phyloP scores from a whole-genome alignment of 2,888 invertebrate species.

The Catocala nupta region DNA sequence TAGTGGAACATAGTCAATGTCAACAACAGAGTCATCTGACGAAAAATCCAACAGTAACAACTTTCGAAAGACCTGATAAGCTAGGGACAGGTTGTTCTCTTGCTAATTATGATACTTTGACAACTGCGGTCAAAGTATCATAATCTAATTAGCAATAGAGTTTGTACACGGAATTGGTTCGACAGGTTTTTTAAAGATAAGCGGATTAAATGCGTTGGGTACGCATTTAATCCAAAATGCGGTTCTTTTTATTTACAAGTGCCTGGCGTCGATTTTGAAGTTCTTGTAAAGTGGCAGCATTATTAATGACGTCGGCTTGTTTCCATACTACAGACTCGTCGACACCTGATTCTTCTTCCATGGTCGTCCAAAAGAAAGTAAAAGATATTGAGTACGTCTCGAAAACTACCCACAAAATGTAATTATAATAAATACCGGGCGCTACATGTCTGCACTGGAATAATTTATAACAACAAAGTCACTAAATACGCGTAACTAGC shows the following conservation, averaged over 20 bases:
- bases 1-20: neutral
- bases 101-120: no score
- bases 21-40: neutral
- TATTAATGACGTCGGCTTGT: constrained; percentile 3
- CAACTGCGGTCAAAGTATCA: constrained; percentile 11
- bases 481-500: no score
- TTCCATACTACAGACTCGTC: constrained; percentile 5
- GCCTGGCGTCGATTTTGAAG: constrained; percentile 1
- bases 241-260: constrained; percentile 10
- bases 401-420: neutral
- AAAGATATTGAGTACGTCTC: neutral
- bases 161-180: constrained; percentile 8
- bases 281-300: constrained; percentile 6
- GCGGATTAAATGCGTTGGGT: constrained; percentile 1
- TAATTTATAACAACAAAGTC: neutral
- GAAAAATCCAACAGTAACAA: neutral
- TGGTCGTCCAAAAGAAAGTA: neutral
- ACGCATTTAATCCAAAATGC: constrained; percentile 2
- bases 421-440: constrained; percentile 1
- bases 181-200: constrained; percentile 8
- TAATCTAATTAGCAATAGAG: neutral
- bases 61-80: neutral
- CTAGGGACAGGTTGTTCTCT: neutral
- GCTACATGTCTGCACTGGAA: neutral
- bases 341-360: constrained; percentile 8